Base-by-base conservation (phyloP, 2,888 invertebrate species). In the Parochlus steinenii region DNA sequence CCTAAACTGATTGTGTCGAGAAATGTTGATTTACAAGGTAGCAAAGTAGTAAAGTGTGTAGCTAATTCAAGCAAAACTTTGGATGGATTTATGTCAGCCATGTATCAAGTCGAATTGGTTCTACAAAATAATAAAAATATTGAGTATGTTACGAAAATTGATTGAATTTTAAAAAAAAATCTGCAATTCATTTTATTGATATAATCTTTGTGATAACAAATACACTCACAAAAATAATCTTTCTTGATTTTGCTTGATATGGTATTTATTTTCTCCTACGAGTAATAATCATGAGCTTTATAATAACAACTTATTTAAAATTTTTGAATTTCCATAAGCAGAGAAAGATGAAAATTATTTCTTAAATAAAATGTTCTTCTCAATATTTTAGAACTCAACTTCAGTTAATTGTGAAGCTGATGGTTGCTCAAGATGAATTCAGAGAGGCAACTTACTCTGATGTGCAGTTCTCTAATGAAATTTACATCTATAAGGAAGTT, bases 21-120 rank as follows among this genome's bases (percentile, higher is more conserved):
- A 15, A 34, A 34, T 22, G 22, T 22, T 4, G 28, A 34, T 16
- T n/a, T 34, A 5, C 12, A 20, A 6, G 17, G 31, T 31, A 12
- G 30, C 17, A 18, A 16, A 7, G 8, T 40, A 15, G 16, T 38
- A 6, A 17, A 34, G 25, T 35, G 25, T 17, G 24, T 18, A 4
- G 31, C 38, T 5, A 23, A 32, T 12, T 15, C 35, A 4, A 14
- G 25, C 6, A 12, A 27, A 3, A 19, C 27, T 5, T 38, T 56
- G 8, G 55, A 56, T 41, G 56, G 56, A 2, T 56, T 56, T 34
- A 56, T 56, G 57, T 56, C 57, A 1, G 46, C 48, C 2, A 38
- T 56, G 4, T 56, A 53, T 41, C 31, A 39, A 3, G 16, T 43
- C 4, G 33, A 35, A 7, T 26, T 44, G 2, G 16, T 25, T 12